Base-by-base conservation (phyloP, 37 sponge, comb jelly and placozoan species). In the Tethya wilhelma region DNA sequence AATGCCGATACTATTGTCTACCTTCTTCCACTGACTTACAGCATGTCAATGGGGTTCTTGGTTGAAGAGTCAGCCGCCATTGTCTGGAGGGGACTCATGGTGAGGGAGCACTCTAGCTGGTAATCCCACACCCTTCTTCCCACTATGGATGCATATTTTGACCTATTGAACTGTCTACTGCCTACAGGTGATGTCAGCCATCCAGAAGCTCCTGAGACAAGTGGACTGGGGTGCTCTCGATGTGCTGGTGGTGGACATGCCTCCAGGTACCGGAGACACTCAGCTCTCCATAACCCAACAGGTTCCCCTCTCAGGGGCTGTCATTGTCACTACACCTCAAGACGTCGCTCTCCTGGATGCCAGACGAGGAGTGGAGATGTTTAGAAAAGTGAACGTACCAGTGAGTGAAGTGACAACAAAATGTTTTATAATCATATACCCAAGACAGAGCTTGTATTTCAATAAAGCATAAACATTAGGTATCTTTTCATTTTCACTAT, bases 41-140 rank as follows among this genome's bases (percentile, higher is more conserved):
- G 97, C 67, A 98, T 98, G 96, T 98, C 99, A 44, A 98, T 98
- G 97, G 99, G 99, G 38, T 94, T 98, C 45, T 67, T 98, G 32
- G 93, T 98, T 40, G 97, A 98, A 71, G 96, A 94, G 70, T 80
- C 79, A n/a, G 65, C 79, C 20, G 92, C 97, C 33, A 80, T 98
- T 62, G 89, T 98, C 19, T 98, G 99, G 99, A 73, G 99, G 81
- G 99, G 99, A 37, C 81, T 98, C 30, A 98, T 98, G 99, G 99
- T 92, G 77, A 38, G 74, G 19, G n/a, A 22, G 11, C 60, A 70
- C 28, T 6, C 31, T 20, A 33, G 37, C n/a, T n/a, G n/a, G n/a
- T n/a, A n/a, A n/a, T n/a, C n/a, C n/a, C n/a, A n/a, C n/a, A n/a
- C n/a, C n/a, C n/a, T n/a, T n/a, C n/a, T n/a, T n/a, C n/a, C n/a